Conservation (phyloP, 2,113 vertebrate genomes). For the Probosciger aterrimus region DNA sequence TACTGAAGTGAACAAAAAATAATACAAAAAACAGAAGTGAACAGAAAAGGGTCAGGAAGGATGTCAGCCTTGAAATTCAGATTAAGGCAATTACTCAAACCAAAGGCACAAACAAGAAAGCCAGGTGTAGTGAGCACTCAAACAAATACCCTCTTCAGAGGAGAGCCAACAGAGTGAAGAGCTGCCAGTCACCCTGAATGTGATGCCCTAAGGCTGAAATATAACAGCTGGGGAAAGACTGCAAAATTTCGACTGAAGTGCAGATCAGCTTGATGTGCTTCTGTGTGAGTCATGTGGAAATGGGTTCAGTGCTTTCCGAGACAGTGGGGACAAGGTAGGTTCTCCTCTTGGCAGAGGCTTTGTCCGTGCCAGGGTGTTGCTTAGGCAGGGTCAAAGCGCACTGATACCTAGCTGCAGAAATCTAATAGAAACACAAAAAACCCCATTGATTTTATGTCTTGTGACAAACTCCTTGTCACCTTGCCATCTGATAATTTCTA, state of each 20-base stretch:
- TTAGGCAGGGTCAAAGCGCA: background rate
- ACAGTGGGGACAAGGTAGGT: background rate
- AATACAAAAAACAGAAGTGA: background rate
- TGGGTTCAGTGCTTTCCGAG: accelerated
- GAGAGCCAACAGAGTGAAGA: background rate
- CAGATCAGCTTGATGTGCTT: background rate
- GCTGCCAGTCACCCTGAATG: background rate
- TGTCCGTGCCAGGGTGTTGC: background rate
- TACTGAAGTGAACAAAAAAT: background rate
- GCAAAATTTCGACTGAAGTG: background rate
- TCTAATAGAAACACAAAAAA: background rate
- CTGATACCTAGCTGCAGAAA: background rate
- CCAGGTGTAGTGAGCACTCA: background rate
- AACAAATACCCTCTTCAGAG: conserved; percentile 17
- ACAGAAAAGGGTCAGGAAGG: background rate
- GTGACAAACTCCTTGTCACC: background rate
- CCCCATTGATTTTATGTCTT: background rate
- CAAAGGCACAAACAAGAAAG: conserved; percentile 13
- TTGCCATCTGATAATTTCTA: background rate
- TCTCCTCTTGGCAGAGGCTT: background rate
- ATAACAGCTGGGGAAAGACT: background rate
- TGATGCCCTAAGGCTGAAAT: conserved; percentile 31
- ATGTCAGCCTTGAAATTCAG: conserved; percentile 56
- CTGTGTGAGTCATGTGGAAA: background rate
- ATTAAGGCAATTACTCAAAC: conserved; percentile 56